These are phyloP conservation scores for Hirundo rustica DNA, from an alignment of 2,797 vertebrate species.

Conservation along the genomic window DNA sequence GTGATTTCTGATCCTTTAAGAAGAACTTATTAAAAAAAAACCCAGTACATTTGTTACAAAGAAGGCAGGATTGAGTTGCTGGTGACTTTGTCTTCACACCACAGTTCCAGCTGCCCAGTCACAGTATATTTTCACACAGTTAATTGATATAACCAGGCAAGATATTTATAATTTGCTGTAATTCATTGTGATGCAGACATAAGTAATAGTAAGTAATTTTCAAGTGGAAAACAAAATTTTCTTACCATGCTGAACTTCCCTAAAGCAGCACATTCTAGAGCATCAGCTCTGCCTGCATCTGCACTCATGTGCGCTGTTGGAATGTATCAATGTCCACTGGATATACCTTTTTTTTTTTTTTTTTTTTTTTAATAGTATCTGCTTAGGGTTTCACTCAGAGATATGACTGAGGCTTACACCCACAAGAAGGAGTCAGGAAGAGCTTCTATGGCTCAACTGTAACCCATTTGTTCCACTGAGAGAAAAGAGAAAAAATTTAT, in stretches of 20 bases:
- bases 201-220: background rate
- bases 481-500: background rate
- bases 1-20: background rate
- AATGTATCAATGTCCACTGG: background rate
- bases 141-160: constrained; percentile 30
- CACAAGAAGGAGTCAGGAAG: background rate
- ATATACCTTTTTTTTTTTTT: background rate
- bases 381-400: background rate
- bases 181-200: background rate
- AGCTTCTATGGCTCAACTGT: background rate
- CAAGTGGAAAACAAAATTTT: background rate
- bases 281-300: background rate
- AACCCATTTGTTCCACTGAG: background rate
- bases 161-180: background rate
- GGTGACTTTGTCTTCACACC: background rate
- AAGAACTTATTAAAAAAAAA: background rate
- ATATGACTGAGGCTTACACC: background rate
- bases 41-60: background rate
- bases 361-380: background rate
- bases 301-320: background rate
- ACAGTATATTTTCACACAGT: background rate
- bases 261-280: background rate
- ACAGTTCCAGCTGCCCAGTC: background rate
- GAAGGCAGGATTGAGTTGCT: background rate
- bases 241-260: background rate